Conservation (phyloP, 2,888 invertebrate species). For the Pilophorus perplexus region DNA sequence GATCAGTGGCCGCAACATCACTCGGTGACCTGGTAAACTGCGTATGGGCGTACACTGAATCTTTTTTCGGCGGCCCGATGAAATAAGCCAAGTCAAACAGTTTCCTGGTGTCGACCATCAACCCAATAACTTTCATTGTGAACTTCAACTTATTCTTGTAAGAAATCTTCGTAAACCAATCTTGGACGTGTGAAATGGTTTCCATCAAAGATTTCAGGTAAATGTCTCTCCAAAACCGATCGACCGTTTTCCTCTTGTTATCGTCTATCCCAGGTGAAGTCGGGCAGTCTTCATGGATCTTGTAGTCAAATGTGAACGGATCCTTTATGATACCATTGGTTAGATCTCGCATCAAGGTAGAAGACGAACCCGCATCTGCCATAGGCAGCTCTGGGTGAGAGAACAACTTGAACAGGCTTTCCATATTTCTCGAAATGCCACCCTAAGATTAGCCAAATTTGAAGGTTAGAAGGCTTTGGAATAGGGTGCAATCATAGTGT, state of each 20-base stretch:
- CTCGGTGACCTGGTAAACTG: slow-evolving; percentile 25
- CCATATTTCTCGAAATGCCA: too few species aligned
- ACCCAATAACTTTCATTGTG: neutral
- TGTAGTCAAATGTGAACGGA: neutral
- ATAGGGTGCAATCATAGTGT: too few species aligned
- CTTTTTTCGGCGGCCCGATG: slow-evolving; percentile 30
- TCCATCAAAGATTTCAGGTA: slow-evolving; percentile 17
- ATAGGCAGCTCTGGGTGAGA: too few species aligned
- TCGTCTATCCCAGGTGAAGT: neutral
- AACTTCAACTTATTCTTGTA: slow-evolving; percentile 10
- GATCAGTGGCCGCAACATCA: slow-evolving; percentile 17
- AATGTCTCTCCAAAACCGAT: slow-evolving; percentile 7
- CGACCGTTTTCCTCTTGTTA: neutral
- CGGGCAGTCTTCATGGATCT: neutral
- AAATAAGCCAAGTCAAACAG: slow-evolving; percentile 25
- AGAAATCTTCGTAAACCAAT: slow-evolving; percentile 28
- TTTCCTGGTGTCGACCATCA: neutral
- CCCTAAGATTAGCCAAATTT: too few species aligned
- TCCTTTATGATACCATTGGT: neutral
- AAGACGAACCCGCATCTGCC: too few species aligned
- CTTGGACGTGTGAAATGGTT: slow-evolving; percentile 6
- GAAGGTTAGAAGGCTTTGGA: too few species aligned
- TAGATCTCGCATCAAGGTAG: neutral
- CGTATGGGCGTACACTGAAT: slow-evolving; percentile 4
- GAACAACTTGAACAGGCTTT: too few species aligned